Base-by-base conservation (phyloP, 2,113 vertebrate species). In the Leptodactylus fuscus region DNA sequence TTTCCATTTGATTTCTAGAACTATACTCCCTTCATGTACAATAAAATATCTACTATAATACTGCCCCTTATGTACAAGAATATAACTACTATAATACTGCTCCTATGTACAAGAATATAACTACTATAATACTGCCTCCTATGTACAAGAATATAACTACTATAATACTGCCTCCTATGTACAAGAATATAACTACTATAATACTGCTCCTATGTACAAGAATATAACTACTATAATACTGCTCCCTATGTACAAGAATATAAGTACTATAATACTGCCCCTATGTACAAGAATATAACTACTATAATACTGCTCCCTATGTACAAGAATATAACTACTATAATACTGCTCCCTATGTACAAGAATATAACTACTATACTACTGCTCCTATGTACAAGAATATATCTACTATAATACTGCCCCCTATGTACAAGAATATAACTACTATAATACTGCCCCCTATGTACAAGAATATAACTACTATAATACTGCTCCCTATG, bases 401-500 rank as follows among this genome's bases (percentile, higher is more conserved):
- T 65, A 65, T 65, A 65, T 16, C 62, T 65, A 65, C 29, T 34
- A 65, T 65, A 65, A 65, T 62, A n/a, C n/a, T n/a, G n/a, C n/a
- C n/a, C n/a, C n/a, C n/a, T n/a, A n/a, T n/a, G n/a, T n/a, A n/a
- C n/a, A n/a, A n/a, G n/a, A n/a, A n/a, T n/a, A n/a, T n/a, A n/a
- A n/a, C n/a, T n/a, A n/a, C n/a, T n/a, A n/a, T n/a, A n/a, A n/a
- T n/a, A n/a, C n/a, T n/a, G n/a, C n/a, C n/a, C n/a, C n/a, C n/a
- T n/a, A n/a, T n/a, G 11, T 62, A 62, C 58, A 62, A 62, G 58
- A 62, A 62, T 62, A 62, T 62, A 62, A 62, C 58, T 29, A 62
- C 58, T 62, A 27, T 62, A 62, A 27, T 62, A 62, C 24, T 27
- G 24, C n/a, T n/a, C n/a, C 20, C 55, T 24, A 58, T 58, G 9